Evolutionary conservation across 2,113 vertebrate genomes (phyloP), one percentile per base, ranked within the genome.

Genomic region (Puffinus mauretanicus): DNA sequence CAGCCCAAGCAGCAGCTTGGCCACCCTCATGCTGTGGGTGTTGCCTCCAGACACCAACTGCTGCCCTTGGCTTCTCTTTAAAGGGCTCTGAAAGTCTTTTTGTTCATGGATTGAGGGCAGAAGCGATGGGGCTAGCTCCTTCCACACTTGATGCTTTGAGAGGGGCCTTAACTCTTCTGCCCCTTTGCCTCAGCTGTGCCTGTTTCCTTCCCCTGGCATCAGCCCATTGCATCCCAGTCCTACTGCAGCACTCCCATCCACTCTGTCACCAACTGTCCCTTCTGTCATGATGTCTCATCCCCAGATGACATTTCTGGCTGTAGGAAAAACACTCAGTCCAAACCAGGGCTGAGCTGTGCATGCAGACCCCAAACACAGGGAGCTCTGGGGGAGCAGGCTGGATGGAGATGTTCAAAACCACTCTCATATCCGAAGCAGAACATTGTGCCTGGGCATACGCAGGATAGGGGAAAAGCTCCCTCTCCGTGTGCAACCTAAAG

Each of bases 61-160:
- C 78, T 57, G 81, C 90, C 67, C 58, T 44, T 57, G 92, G 88
- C 85, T 90, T 26, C 27, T 65, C 75, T 82, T 61, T 14, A 52
- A 64, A 94, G 82, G 62, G 66, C 61, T 90, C 72, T 80, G 52
- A 40, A 75, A 83, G 82, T 27, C 32, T 47, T 96, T 95, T 91
- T 51, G 52, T 73, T 51, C 13, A 0, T 4, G 66, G 75, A 16
- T 34, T 40, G 70, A 73, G 88, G 13, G 22, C 82, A 60, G 46
- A 46, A 54, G 36, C 0, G 0, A 40, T 2, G 60, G 5, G 30
- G 26, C 36, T 13, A n/a, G 61, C 8, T 60, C 32, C 67, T 36
- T 47, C 90, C 32, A 32, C 46, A 3, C 47, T 38, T 3, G n/a
- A 3, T 42, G 49, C 26, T 67, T 52, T 15, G 5, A 29, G 38